A percentile compares a stretch with the other conserved stretches of the same genome.
phyloP scores from a whole-genome alignment of 2,888 invertebrate species.

The Orthonevra nobilis region DNA sequence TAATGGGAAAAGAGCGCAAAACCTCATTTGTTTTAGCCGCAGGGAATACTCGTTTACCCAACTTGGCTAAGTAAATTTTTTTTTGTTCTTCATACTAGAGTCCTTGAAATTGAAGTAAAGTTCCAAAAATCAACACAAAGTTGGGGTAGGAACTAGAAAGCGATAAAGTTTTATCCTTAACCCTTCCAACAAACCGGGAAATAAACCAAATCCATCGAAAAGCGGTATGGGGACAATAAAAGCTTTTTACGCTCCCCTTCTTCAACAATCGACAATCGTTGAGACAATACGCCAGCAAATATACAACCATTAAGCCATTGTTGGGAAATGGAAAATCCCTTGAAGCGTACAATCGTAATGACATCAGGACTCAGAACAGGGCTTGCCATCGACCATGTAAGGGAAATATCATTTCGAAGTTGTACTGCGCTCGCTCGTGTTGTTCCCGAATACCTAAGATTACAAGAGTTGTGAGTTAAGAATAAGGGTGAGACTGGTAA shows the following conservation, averaged over 20 bases:
- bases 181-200: slow-evolving; percentile 51
- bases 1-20: slow-evolving; percentile 14
- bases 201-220: slow-evolving; percentile 23
- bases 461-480: slow-evolving; percentile 45
- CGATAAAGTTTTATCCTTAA: slow-evolving; percentile 55
- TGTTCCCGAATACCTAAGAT: slow-evolving; percentile 53
- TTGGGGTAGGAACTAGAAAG: slow-evolving; percentile 22
- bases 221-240: slow-evolving; percentile 34
- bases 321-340: slow-evolving; percentile 64
- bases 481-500: slow-evolving; percentile 14
- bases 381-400: slow-evolving; percentile 55
- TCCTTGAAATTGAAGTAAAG: slow-evolving; percentile 51
- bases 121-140: slow-evolving; percentile 31
- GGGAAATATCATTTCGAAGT: slow-evolving; percentile 39
- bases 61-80: slow-evolving; percentile 43
- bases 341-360: slow-evolving; percentile 67
- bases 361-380: slow-evolving; percentile 66
- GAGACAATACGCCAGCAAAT: slow-evolving; percentile 68
- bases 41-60: slow-evolving; percentile 1
- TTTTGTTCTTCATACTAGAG: slow-evolving; percentile 39
- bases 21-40: slow-evolving; percentile 42
- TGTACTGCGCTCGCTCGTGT: slow-evolving; percentile 24
- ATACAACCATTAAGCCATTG: slow-evolving; percentile 62
- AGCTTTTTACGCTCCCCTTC: slow-evolving; percentile 55
- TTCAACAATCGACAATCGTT: slow-evolving; percentile 49